Evolutionary conservation across 2,113 vertebrate genomes (phyloP).

Genomic region (western clawed frog (Xenopus tropicalis)): UCB_Xtro_10.0 CM004446.2:38039501-38040000

Average conservation of each 20-base stretch:
- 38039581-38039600: neutral
- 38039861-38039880: neutral
- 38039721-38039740: conserved; percentile 36
- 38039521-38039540: neutral
- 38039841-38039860: neutral
- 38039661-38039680: conserved; percentile 45
- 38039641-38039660: conserved; percentile 38
- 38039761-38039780: conserved; percentile 4
- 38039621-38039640: conserved; percentile 20
- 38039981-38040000: too few species aligned
- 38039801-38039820: neutral
- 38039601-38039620: conserved; percentile 11
- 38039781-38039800: neutral
- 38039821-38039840: neutral
- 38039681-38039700: conserved; percentile 44
- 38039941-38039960: too few species aligned
- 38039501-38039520: neutral
- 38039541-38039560: neutral
- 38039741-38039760: conserved; percentile 41
- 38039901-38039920: conserved; percentile 18
- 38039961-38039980: too few species aligned
- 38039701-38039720: conserved; percentile 38
- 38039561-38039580: neutral
- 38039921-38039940: conserved; percentile 14
- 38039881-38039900: neutral